phyloP scores from a whole-genome alignment of 2,888 invertebrate species.

The Crematogaster levior region DNA sequence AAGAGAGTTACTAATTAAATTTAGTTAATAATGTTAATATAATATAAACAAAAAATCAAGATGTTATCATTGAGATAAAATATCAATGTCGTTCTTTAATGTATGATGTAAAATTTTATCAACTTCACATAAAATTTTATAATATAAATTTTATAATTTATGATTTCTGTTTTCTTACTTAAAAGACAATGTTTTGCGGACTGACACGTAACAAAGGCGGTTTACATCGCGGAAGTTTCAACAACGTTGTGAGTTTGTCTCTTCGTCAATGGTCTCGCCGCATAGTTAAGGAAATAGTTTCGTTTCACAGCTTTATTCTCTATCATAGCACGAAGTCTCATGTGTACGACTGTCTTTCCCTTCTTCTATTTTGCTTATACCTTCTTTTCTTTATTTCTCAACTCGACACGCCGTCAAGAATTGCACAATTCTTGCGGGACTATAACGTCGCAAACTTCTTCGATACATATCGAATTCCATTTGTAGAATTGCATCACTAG shows the following conservation, averaged over 20 bases:
- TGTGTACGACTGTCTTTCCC: neutral
- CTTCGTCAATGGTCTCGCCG: slow-evolving; percentile 23
- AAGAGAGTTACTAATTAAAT: neutral
- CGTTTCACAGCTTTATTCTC: slow-evolving; percentile 27
- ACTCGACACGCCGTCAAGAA: slow-evolving; percentile 23
- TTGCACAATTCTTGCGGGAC: neutral
- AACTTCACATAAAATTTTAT: neutral
- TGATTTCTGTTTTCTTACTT: neutral
- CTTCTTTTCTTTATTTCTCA: slow-evolving; percentile 34
- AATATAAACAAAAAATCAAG: neutral
- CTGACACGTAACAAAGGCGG: neutral
- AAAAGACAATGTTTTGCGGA: neutral
- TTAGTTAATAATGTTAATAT: neutral
- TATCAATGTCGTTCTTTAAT: neutral
- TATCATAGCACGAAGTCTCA: neutral
- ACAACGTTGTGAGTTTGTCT: neutral
- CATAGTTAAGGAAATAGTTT: slow-evolving; percentile 33
- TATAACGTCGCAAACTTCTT: slow-evolving; percentile 30
- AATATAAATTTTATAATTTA: neutral
- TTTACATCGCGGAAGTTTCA: neutral
- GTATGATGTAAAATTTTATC: neutral
- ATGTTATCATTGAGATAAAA: neutral
- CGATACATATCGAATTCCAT: neutral
- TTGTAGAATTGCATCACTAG: neutral
- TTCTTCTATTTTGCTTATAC: slow-evolving; percentile 34